A percentile compares a stretch with the other conserved stretches of the same genome.
phyloP scores from a whole-genome alignment of 2,888 invertebrate genomes.

The Penaeus monodon region DNA sequence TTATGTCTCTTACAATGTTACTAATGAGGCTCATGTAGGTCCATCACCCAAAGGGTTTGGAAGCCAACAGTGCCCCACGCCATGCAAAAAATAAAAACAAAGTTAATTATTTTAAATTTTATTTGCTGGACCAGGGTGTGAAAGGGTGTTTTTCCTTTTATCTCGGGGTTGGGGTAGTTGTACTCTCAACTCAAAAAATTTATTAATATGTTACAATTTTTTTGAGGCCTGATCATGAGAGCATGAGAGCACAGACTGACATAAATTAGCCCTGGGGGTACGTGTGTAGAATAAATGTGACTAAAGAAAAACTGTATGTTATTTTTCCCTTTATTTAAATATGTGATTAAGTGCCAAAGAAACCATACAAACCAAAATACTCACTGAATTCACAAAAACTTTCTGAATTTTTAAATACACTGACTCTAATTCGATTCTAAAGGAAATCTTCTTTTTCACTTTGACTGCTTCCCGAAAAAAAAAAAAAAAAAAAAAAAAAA shows the following conservation, averaged over 20 bases:
- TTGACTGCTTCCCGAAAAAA: too few relatives aligned
- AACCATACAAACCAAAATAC: too few relatives aligned
- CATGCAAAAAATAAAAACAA: slow-evolving; percentile 59
- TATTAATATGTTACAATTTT: not conserved
- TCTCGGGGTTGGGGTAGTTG: slow-evolving; percentile 42
- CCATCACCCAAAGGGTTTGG: slow-evolving; percentile 59
- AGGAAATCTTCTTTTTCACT: too few relatives aligned
- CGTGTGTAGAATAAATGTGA: slow-evolving; percentile 53
- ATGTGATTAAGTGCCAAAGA: too few relatives aligned
- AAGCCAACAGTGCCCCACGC: slow-evolving; percentile 61
- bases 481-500: too few relatives aligned
- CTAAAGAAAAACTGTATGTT: not conserved
- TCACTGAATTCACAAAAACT: too few relatives aligned
- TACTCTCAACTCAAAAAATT: slow-evolving; percentile 5
- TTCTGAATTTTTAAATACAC: too few relatives aligned
- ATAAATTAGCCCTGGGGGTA: slow-evolving; percentile 31
- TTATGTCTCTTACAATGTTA: slow-evolving; percentile 53
- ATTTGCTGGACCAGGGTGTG: slow-evolving; percentile 59
- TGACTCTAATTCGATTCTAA: too few relatives aligned
- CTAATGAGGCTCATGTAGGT: slow-evolving; percentile 42
- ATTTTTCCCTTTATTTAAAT: too few relatives aligned
- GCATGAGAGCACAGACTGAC: slow-evolving; percentile 3
- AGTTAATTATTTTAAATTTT: slow-evolving; percentile 54
- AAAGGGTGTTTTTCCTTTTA: slow-evolving; percentile 46
- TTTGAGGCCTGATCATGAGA: slow-evolving; percentile 14